A percentile compares a stretch with the other conserved stretches of the same genome.
These are phyloP conservation scores for Henricia sp. DNA, from an alignment of 53 echinoderm and acorn worm genomes.

Conservation along the genomic window DNA sequence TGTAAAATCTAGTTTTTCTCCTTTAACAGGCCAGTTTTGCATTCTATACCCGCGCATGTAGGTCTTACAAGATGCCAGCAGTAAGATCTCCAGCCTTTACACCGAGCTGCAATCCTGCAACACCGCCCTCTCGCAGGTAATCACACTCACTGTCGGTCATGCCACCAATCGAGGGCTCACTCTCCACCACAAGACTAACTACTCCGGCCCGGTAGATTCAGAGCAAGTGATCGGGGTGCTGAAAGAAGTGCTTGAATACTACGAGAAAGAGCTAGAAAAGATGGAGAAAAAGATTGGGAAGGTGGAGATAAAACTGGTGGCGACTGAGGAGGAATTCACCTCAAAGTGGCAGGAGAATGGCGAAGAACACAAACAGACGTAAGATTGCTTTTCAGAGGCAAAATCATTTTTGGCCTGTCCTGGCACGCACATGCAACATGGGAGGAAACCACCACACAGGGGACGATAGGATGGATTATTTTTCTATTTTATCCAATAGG, in stretches of 20 bases:
- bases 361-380: conserved; percentile 54
- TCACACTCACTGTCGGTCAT: conserved; percentile 4
- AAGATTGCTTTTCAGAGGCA: too few relatives aligned
- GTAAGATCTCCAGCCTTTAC: conserved; percentile 6
- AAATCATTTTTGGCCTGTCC: too few relatives aligned
- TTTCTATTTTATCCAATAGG: too few relatives aligned
- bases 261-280: conserved; percentile 57
- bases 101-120: conserved; percentile 1
- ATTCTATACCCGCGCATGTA: background rate
- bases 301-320: conserved; percentile 49
- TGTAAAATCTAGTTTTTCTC: too few relatives aligned
- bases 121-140: conserved; percentile 40
- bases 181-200: conserved; percentile 12
- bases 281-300: conserved; percentile 31
- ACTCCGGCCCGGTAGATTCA: conserved; percentile 9
- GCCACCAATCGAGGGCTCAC: conserved; percentile 62
- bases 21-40: too few relatives aligned
- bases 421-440: too few relatives aligned
- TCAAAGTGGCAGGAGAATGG: conserved; percentile 58
- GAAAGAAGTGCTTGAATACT: conserved; percentile 56
- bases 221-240: conserved; percentile 49
- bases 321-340: conserved; percentile 50
- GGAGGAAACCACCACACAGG: too few relatives aligned
- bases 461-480: too few relatives aligned
- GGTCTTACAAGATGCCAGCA: conserved; percentile 39